Base-by-base conservation (phyloP, 2,888 invertebrate genomes). In the Dynastes grantii region DNA sequence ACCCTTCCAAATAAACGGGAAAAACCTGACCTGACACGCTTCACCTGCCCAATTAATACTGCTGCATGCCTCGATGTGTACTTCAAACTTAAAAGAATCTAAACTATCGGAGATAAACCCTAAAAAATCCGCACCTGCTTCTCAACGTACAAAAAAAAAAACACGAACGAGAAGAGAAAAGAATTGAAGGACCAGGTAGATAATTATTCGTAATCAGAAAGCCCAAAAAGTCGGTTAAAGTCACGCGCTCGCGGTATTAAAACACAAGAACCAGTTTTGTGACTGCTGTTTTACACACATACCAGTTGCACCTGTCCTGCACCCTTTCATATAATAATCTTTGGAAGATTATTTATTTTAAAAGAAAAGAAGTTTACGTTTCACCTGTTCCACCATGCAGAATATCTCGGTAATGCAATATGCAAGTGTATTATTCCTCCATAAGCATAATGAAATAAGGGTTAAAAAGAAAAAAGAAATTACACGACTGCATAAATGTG, bases 41-140 rank as follows among this genome's bases (percentile, higher is more conserved):
- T 45, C 73, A 75, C 73, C 73, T 75, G 73, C 61, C 61, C 73
- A 75, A 75, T 75, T 75, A 75, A 75, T 75, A 75, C 29, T 49
- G 40, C 8, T 61, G 29, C 37, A 40, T 71, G 40, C 58, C 61
- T 75, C 49, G 45, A 75, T 61, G 45, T 61, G 45, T 61, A 61
- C 61, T 37, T 13, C 53, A 75, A 32, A 40, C 16, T 22, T 22
- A 71, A 45, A 61, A 63, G 55, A 75, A 75, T 75, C 73, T 75
- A 75, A 75, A 61, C 73, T 61, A 63, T 75, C 13, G 61, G 76
- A 81, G 81, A 82, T 82, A 81, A 82, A 82, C 81, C 82, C 81
- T 82, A 80, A 70, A 77, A 80, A 79, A 79, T 80, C 82, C 79
- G 81, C 82, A 82, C 81, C 82, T 82, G 82, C 81, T 79, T 53